These are phyloP conservation scores for Microplitis demolitor DNA, from an alignment of 1,140 invertebrate genomes.

Conservation along the genomic window DNA sequence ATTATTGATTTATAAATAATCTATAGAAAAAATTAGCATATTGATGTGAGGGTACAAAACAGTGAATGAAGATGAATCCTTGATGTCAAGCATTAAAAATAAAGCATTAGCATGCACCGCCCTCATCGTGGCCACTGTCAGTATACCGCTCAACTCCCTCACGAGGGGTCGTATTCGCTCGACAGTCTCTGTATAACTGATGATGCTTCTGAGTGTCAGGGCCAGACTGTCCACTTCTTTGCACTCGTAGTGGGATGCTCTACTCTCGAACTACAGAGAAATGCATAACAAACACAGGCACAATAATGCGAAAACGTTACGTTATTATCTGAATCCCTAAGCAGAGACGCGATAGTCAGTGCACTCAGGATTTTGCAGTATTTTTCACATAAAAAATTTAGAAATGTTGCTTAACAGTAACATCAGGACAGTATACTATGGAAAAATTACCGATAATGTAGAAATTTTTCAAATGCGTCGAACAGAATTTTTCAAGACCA, in stretches of 20 bases:
- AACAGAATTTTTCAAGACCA: too few relatives aligned
- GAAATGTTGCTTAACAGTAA: too few relatives aligned
- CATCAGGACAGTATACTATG: too few relatives aligned
- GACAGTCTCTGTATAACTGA: conserved; percentile 52
- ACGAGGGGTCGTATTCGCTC: conserved; percentile 30
- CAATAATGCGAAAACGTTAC: neutral
- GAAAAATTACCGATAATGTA: too few relatives aligned
- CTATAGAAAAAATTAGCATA: neutral
- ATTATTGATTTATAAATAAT: neutral
- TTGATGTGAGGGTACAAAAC: neutral
- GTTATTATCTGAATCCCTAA: too few relatives aligned
- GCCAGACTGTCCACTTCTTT: conserved; percentile 56
- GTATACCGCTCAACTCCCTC: neutral
- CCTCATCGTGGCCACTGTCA: neutral
- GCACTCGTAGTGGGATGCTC: conserved; percentile 29
- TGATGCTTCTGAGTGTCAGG: conserved; percentile 58
- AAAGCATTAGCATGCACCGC: conserved; percentile 14
- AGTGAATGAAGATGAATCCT: conserved; percentile 45
- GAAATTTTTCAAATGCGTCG: too few relatives aligned
- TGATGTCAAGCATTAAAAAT: conserved; percentile 48
- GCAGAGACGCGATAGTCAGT: too few relatives aligned
- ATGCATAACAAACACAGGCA: neutral
- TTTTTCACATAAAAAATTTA: too few relatives aligned
- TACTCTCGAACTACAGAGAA: conserved; percentile 9
- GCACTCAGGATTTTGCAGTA: neutral